Percentiles rank a stretch among this genome's conserved stretches.
Evolutionary conservation across 1,140 invertebrate species (phyloP).

Genomic region (Drosophila tropicalis): DNA sequence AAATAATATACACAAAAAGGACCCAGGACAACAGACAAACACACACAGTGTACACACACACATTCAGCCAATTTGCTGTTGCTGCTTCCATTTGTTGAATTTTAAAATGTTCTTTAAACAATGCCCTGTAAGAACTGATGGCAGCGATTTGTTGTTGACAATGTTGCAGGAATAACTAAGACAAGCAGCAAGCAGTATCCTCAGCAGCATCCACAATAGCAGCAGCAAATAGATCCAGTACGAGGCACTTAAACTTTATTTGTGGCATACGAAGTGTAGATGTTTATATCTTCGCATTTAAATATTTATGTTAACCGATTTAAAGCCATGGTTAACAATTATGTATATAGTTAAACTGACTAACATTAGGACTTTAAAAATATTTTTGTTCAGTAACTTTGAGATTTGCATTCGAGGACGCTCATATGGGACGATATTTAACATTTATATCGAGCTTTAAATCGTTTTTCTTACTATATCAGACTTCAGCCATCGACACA

Average conservation of each 20-base stretch:
- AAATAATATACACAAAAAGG: constrained; percentile 73
- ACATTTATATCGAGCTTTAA: constrained; percentile 38
- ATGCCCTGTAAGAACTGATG: constrained; percentile 65
- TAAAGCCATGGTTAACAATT: neutral
- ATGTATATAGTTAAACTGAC: no score
- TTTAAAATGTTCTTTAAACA: constrained; percentile 80
- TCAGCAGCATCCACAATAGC: no score
- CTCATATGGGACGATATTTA: neutral
- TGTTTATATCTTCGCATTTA: neutral
- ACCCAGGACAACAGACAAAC: constrained; percentile 25
- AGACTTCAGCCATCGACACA: constrained; percentile 39
- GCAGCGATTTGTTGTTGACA: constrained; percentile 73
- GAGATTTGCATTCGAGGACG: neutral
- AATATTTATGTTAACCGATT: constrained; percentile 1
- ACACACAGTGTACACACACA: constrained; percentile 10
- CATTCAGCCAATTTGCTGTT: constrained; percentile 13
- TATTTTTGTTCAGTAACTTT: no score
- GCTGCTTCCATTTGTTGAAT: constrained; percentile 57
- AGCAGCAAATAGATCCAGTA: neutral
- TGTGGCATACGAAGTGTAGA: constrained; percentile 11
- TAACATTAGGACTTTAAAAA: no score
- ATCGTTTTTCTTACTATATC: constrained; percentile 29
- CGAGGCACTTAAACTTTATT: constrained; percentile 44
- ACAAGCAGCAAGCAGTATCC: neutral
- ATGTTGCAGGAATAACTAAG: constrained; percentile 35